Evolutionary conservation across 2,797 vertebrate genomes (phyloP).

Genomic region (Columba guinea): DNA sequence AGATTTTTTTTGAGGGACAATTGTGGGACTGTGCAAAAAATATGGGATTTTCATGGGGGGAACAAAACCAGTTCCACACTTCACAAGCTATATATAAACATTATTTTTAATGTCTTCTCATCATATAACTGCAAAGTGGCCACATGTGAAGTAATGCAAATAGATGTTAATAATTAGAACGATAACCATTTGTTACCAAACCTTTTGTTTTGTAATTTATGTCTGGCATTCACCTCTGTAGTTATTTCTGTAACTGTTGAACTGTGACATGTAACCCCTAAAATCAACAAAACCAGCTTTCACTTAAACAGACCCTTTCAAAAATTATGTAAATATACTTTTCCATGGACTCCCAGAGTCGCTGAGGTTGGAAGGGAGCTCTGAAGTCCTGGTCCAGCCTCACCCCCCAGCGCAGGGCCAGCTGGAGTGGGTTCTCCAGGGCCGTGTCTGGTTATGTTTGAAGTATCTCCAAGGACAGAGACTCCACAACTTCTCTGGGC

Average conservation of each 20-base stretch:
- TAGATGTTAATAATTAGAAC: not conserved
- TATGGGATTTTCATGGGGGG: not conserved
- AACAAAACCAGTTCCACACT: not conserved
- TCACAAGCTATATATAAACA: not conserved
- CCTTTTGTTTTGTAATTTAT: not conserved
- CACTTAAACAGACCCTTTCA: not conserved
- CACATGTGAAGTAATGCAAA: not conserved
- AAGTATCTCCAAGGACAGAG: not conserved
- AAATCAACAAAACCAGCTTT: not conserved
- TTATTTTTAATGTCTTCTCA: not conserved
- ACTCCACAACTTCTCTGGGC: not conserved
- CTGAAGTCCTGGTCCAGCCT: not conserved
- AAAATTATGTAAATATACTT: not conserved
- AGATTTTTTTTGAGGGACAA: not conserved
- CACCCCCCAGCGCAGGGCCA: not conserved
- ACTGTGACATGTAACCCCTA: not conserved
- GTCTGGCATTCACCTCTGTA: not conserved
- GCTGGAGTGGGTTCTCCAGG: fast-evolving
- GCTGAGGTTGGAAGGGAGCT: not conserved
- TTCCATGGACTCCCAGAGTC: not conserved
- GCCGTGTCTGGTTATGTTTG: not conserved
- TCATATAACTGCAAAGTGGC: not conserved
- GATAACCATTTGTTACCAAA: not conserved
- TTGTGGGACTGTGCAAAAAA: not conserved
- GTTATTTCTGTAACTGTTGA: not conserved